Conservation (phyloP, 92 coral and sea anemone species). For the Metridium senile region DNA sequence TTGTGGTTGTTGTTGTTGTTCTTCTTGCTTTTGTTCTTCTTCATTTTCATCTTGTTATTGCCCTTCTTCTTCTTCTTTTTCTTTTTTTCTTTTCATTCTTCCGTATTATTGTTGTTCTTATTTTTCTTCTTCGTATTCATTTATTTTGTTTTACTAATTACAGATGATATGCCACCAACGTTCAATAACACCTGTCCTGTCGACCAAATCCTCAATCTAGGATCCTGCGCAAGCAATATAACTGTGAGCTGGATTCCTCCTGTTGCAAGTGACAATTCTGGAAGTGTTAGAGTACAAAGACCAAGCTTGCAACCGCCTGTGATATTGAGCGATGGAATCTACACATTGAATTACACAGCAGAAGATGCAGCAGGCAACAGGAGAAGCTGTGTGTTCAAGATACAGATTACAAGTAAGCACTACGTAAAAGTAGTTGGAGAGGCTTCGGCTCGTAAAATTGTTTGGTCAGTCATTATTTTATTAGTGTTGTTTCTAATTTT, state of each 20-base stretch:
- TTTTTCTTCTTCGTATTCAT: background rate
- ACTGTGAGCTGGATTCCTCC: constrained; percentile 58
- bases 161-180: constrained; percentile 47
- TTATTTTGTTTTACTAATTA: background rate
- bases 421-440: too few relatives aligned
- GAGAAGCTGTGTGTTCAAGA: constrained; percentile 33
- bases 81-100: too few relatives aligned
- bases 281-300: constrained; percentile 18
- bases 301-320: constrained; percentile 26
- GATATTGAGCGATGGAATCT: constrained; percentile 32
- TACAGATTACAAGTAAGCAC: constrained; percentile 43
- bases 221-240: constrained; percentile 24
- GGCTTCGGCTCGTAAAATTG: too few relatives aligned
- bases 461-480: too few relatives aligned
- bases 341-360: constrained; percentile 48
- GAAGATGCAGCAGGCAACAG: constrained; percentile 48
- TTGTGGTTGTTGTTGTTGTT: too few relatives aligned
- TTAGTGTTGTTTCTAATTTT: too few relatives aligned
- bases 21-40: too few relatives aligned
- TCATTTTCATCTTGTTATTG: too few relatives aligned
- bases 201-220: constrained; percentile 29
- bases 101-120: too few relatives aligned
- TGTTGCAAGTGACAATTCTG: constrained; percentile 57
- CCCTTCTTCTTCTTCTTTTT: too few relatives aligned
- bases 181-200: constrained; percentile 43